Conservation (phyloP, 2,113 vertebrate species). For the Oreochromis aureus region DNA sequence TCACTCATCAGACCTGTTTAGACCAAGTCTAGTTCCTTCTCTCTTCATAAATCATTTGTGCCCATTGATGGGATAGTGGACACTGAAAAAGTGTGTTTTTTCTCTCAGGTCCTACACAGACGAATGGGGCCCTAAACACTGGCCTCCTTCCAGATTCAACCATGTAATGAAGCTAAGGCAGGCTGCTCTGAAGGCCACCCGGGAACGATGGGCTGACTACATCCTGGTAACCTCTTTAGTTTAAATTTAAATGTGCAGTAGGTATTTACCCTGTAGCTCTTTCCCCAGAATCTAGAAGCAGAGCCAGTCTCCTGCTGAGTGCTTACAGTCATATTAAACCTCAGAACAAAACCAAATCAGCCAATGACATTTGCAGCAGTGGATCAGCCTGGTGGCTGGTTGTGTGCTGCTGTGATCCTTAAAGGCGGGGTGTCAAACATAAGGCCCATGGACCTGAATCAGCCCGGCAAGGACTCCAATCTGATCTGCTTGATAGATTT, state of each 20-base stretch:
- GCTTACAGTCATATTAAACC: background rate
- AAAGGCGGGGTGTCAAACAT: background rate
- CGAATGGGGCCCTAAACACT: slow-evolving; percentile 94
- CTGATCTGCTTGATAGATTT: background rate
- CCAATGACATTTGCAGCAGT: background rate
- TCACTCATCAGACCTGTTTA: background rate
- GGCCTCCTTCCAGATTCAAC: slow-evolving; percentile 87
- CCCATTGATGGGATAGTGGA: background rate
- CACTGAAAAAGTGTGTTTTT: background rate
- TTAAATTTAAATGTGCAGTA: background rate
- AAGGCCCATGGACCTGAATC: background rate
- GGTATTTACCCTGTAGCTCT: background rate
- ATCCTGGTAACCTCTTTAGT: slow-evolving; percentile 77
- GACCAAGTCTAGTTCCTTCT: background rate
- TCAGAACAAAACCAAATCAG: background rate
- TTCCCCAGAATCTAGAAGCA: background rate
- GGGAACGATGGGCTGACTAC: slow-evolving; percentile 93
- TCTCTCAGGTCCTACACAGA: slow-evolving; percentile 84
- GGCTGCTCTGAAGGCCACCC: slow-evolving; percentile 85
- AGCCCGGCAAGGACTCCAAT: background rate
- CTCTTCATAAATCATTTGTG: background rate
- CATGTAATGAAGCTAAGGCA: slow-evolving; percentile 95
- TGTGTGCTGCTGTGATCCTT: background rate
- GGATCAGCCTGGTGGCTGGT: background rate
- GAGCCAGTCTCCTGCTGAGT: background rate